Evolutionary conservation across 2,113 vertebrate genomes (phyloP).

Genomic region (Zapus hudsonius): DNA sequence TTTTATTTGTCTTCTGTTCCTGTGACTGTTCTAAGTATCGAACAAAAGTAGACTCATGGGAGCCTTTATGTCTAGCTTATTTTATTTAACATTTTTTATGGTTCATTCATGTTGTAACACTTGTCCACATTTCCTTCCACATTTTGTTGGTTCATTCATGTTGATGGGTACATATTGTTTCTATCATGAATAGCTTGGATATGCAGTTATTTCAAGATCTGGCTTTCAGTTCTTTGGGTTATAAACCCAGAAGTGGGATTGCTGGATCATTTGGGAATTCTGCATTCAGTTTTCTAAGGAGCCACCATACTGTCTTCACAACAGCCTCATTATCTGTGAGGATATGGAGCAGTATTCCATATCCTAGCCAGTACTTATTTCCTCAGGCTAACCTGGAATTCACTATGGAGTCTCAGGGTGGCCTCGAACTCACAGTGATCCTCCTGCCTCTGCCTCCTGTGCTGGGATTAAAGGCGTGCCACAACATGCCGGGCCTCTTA

Average conservation of each 20-base stretch:
- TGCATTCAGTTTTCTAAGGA: not conserved
- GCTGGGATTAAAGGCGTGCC: no score
- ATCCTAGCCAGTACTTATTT: not conserved
- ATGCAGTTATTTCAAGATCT: not conserved
- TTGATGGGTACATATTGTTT: no score
- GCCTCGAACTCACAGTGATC: no score
- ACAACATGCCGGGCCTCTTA: no score
- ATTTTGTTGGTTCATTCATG: no score
- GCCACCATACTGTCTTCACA: not conserved
- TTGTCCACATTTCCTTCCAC: not conserved
- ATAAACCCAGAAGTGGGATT: not conserved
- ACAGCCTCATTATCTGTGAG: not conserved
- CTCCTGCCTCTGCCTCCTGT: no score
- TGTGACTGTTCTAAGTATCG: not conserved
- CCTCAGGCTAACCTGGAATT: no score
- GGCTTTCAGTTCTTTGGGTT: not conserved
- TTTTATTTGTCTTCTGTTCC: not conserved
- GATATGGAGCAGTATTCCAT: no score
- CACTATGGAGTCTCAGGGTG: no score
- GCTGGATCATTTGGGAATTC: not conserved
- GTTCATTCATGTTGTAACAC: no score
- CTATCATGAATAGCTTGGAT: not conserved
- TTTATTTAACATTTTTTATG: not conserved
- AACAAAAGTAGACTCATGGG: not conserved
- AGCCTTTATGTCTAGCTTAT: not conserved